phyloP scores from a whole-genome alignment of 2,797 vertebrate species.

The Oophaga sylvatica region DNA sequence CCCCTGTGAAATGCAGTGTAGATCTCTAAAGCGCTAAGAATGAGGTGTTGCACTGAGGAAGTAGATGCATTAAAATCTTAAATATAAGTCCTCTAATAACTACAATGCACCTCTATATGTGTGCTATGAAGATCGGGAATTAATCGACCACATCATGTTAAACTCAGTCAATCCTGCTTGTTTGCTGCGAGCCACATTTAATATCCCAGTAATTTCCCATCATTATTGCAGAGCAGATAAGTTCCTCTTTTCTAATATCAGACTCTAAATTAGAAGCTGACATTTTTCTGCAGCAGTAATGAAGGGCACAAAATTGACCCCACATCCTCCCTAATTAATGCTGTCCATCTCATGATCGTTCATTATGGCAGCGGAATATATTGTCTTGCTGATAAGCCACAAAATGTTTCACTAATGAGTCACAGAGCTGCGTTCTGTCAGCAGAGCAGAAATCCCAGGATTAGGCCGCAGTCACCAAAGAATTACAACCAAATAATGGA shows the following conservation, averaged over 20 bases:
- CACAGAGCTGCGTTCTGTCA: conserved; percentile 8
- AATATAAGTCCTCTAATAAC: too few relatives aligned
- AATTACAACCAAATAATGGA: conserved; percentile 46
- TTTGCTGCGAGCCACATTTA: too few relatives aligned
- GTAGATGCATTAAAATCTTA: too few relatives aligned
- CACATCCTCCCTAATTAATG: conserved; percentile 13
- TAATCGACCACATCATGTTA: too few relatives aligned
- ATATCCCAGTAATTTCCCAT: not conserved
- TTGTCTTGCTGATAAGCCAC: conserved; percentile 26
- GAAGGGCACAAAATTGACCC: not conserved
- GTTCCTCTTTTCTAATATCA: not conserved
- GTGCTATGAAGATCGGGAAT: too few relatives aligned
- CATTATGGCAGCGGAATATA: conserved; percentile 14
- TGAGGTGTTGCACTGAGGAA: too few relatives aligned
- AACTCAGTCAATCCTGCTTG: too few relatives aligned
- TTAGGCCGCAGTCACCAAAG: conserved; percentile 34
- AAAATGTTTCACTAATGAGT: conserved; percentile 54
- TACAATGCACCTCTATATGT: too few relatives aligned
- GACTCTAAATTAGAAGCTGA: not conserved
- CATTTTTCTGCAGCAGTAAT: not conserved
- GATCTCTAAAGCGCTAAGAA: too few relatives aligned
- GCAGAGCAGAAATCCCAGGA: conserved; percentile 17
- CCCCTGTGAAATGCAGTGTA: too few relatives aligned
- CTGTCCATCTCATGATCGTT: conserved; percentile 16
- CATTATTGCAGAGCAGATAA: not conserved